Base-by-base conservation (phyloP, 1,140 invertebrate species). In the Liolophura sinensis region DNA sequence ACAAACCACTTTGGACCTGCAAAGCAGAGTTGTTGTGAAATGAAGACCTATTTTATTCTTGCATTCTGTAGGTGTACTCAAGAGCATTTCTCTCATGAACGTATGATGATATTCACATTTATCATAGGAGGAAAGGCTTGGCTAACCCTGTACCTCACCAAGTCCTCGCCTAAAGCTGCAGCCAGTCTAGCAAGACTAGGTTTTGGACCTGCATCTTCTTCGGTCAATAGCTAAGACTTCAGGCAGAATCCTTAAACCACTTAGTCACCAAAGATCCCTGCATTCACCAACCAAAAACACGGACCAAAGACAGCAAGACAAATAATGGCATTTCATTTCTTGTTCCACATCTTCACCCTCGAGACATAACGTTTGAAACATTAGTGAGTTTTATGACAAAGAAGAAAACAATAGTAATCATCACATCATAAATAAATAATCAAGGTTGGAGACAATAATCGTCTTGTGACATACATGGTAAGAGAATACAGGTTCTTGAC, bases 1-100 rank as follows among this genome's bases (percentile, higher is more conserved):
- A 69, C 93, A 83, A 5, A 93, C 88, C 68, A 81, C 87, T 79
- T 91, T 91, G 67, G 86, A 85, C 1, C 85, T 78, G 75, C 65
- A 70, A 63, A 61, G 18, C 11, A 51, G 50, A 49, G 49, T 40
- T 40, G n/a, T n/a, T n/a, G n/a, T n/a, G n/a, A n/a, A n/a, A n/a
- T n/a, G n/a, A n/a, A n/a, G n/a, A n/a, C n/a, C n/a, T n/a, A n/a
- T n/a, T n/a, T n/a, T n/a, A n/a, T n/a, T n/a, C n/a, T n/a, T n/a
- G n/a, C n/a, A n/a, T n/a, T n/a, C n/a, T n/a, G n/a, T n/a, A n/a
- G 31, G 50, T 0, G 16, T 59, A 47, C 31, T 51, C 40, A 20
- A 22, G 1, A 16, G 15, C 5, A 27, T 24, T 16, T 24, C n/a
- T 24, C 18, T 22, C 7, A 54, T 12, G 24, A 5, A n/a, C 12